Base-by-base conservation (phyloP, 2,797 vertebrate species). In the Lacerta bilineata region DNA sequence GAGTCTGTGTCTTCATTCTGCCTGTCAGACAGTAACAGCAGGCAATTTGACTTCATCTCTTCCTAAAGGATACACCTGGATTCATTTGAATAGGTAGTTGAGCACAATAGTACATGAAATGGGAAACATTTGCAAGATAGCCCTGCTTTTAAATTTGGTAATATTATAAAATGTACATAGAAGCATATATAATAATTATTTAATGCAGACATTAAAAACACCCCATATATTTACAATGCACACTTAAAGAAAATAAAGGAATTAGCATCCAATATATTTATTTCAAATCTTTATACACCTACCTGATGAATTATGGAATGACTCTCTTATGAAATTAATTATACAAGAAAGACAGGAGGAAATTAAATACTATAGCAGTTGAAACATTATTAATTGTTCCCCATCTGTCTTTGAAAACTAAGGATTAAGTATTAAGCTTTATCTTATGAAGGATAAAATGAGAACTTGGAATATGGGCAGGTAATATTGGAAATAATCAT, bases 241-340 rank as follows among this genome's bases (percentile, higher is more conserved):
- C 72, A 41, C 25, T 59, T 61, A 1, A 29, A 20, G 4, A 55
- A 15, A 55, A 46, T 36, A 55, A 59, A 33, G 66, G 64, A 89
- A 85, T 7, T 36, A 72, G 29, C 7, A 8, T 20, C 39, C 9
- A 75, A 75, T 4, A 76, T 74, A 76, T 66, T 50, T 68, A 43
- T 77, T 79, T 43, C 43, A 83, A 77, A 46, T 23, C 64, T 90
- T 91, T 92, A 59, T n/a, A 87, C 33, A 41, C 80, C 74, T 93
- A 83, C 83, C 64, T 91, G 79, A 93, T 92, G 79, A 91, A 93
- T 93, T 84, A 91, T n/a, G 59, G 85, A 86, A 29, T 68, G 78
- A 46, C 64, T 90, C 84, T 72, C 9, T 80, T 90, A 87, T 41
- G 46, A 43, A 91, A 89, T 93, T 93, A 90, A 90, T 91, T 90